These are phyloP conservation scores for Marisa cornuarietis DNA, from an alignment of 1,140 invertebrate genomes.

Conservation along the genomic window DNA sequence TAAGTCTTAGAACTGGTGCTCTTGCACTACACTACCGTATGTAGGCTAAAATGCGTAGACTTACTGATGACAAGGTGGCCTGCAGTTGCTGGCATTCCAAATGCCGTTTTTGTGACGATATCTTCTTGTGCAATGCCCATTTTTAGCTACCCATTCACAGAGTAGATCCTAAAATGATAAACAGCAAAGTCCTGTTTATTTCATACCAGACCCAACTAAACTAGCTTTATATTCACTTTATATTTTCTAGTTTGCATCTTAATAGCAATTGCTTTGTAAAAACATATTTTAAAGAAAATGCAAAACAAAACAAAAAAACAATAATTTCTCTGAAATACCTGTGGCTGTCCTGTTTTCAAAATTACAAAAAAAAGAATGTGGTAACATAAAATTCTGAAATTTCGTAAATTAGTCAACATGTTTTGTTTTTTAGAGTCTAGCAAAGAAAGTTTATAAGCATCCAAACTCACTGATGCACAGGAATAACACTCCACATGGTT, in stretches of 20 bases:
- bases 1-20: too few species aligned
- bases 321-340: too few species aligned
- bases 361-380: too few species aligned
- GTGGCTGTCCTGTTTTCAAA: too few species aligned
- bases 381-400: background rate
- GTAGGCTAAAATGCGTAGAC: conserved; percentile 19
- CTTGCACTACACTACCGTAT: background rate
- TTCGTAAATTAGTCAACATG: too few species aligned
- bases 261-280: too few species aligned
- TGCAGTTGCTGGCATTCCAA: conserved; percentile 48
- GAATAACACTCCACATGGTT: conserved; percentile 69
- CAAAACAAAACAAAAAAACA: too few species aligned
- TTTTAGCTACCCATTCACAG: conserved; percentile 89
- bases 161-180: conserved; percentile 66
- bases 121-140: conserved; percentile 82
- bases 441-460: conserved; percentile 18
- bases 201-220: too few species aligned
- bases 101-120: conserved; percentile 70
- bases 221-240: too few species aligned
- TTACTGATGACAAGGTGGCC: conserved; percentile 61
- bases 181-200: too few species aligned
- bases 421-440: conserved; percentile 51
- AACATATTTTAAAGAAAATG: too few species aligned
- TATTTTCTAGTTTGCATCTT: too few species aligned
- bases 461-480: conserved; percentile 48